Evolutionary conservation across 2,113 vertebrate species (phyloP), one percentile per base, ranked within the genome.

Genomic region (Apeltes quadracus): DNA sequence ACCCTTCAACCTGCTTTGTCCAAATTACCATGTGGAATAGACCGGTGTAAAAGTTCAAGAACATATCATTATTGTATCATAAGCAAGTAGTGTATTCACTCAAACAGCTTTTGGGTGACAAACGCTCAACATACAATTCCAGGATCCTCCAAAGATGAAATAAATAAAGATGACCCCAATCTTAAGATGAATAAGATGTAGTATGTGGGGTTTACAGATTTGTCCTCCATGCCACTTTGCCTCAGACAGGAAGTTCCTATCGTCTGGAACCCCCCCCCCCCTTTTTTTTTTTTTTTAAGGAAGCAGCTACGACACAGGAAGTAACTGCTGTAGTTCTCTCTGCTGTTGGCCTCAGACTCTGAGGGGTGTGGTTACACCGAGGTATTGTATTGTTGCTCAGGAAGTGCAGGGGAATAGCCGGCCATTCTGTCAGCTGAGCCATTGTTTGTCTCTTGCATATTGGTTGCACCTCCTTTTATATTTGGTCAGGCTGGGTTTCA

Each of bases 231-330:
- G 29, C 50, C 67, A 72, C 16, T 61, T 23, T 27, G 63, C 82
- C 79, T 83, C 76, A 90, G 88, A 89, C 88, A 76, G 89, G 88
- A 92, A 92, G 88, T 84, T 88, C 84, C 82, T 88, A 75, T 85
- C 74, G 73, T 84, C 80, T 72, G 48, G 71, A 84, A 88, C 78
- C 88, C 79, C 61, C 5, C 5, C 5, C 5, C 29, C 29, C 3
- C 32, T 7, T 34, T 34, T 34, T 34, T 34, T 34, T 34, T 41
- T 25, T 66, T 81, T 82, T 73, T 77, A 85, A 92, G 93, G 93
- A 93, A 92, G 83, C 29, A 12, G 70, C 82, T 78, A 88, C 78
- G 57, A 83, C 88, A 84, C 77, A 54, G 91, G 92, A 94, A 92
- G 90, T 90, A 87, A 72, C 72, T 2, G 76, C 61, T 66, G 79